These are phyloP conservation scores for Jordanella pulchra DNA, from an alignment of 2,797 vertebrate genomes.

Conservation along the genomic window DNA sequence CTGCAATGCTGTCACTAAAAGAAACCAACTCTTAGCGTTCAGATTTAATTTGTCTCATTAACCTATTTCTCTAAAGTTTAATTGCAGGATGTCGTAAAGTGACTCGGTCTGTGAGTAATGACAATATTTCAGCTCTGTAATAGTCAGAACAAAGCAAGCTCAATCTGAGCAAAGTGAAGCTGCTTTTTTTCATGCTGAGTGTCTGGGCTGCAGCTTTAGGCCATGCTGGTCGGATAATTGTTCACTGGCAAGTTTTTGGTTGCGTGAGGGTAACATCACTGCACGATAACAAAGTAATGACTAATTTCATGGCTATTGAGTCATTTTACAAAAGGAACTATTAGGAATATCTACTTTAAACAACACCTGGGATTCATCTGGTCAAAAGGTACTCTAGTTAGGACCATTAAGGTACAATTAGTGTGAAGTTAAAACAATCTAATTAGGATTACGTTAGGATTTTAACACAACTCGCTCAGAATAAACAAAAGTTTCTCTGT, in stretches of 20 bases:
- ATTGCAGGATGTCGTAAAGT: conserved; percentile 82
- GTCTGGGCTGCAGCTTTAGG: conserved; percentile 71
- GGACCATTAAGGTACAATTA: conserved; percentile 19
- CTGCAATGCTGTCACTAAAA: conserved; percentile 68
- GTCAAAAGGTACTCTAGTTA: conserved; percentile 42
- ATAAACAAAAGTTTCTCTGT: conserved; percentile 46
- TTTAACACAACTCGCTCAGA: conserved; percentile 14
- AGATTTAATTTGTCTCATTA: conserved; percentile 78
- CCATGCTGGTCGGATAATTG: conserved; percentile 58
- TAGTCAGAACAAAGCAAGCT: conserved; percentile 71
- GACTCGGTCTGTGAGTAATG: conserved; percentile 79
- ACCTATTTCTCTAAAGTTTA: conserved; percentile 77
- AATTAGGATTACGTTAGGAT: conserved; percentile 14
- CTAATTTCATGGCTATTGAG: conserved; percentile 76
- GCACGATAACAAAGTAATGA: conserved; percentile 73
- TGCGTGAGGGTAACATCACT: conserved; percentile 62
- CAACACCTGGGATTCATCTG: conserved; percentile 56
- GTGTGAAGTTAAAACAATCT: not conserved
- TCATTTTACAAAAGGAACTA: conserved; percentile 62
- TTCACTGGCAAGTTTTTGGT: conserved; percentile 63
- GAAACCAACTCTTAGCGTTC: conserved; percentile 70
- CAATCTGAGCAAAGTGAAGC: conserved; percentile 55
- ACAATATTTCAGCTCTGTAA: conserved; percentile 73
- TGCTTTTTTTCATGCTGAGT: conserved; percentile 63
- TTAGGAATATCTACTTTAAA: conserved; percentile 56